phyloP scores from a whole-genome alignment of 2,888 invertebrate species.

The Aleiodes leptofemur region DNA sequence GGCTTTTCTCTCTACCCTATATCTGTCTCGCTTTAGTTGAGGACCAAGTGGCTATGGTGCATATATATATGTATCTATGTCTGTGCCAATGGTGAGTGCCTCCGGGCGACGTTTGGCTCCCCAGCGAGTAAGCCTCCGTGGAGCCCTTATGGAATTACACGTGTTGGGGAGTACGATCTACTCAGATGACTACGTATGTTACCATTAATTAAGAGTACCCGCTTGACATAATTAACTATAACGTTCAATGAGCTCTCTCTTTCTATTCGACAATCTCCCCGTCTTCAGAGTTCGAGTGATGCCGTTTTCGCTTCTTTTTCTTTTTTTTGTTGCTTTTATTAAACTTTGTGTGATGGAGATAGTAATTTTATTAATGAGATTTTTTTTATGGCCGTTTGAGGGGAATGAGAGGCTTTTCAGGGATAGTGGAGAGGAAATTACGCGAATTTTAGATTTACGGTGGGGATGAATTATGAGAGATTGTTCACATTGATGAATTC shows the following conservation, averaged over 20 bases:
- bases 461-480: too few species aligned
- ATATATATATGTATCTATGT: neutral
- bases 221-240: slow-evolving; percentile 39
- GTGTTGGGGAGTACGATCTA: slow-evolving; percentile 36
- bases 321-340: slow-evolving; percentile 6
- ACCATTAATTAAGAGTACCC: slow-evolving; percentile 40
- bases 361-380: neutral
- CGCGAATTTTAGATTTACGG: too few species aligned
- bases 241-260: slow-evolving; percentile 23
- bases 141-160: slow-evolving; percentile 41
- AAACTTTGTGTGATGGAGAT: neutral
- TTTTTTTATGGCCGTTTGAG: too few species aligned
- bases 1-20: slow-evolving; percentile 2
- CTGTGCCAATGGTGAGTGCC: slow-evolving; percentile 1
- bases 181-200: slow-evolving; percentile 34
- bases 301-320: too few species aligned
- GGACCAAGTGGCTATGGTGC: too few species aligned
- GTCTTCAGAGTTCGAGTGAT: slow-evolving; percentile 1
- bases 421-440: too few species aligned
- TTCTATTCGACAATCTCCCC: neutral
- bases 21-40: too few species aligned
- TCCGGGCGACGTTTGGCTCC: slow-evolving; percentile 32
- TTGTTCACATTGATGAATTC: too few species aligned
- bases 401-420: too few species aligned
- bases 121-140: slow-evolving; percentile 27